Percentiles rank a stretch among this genome's conserved stretches.
Conservation (phyloP, 2,888 invertebrate genomes). For the Melanargia galathea region DNA sequence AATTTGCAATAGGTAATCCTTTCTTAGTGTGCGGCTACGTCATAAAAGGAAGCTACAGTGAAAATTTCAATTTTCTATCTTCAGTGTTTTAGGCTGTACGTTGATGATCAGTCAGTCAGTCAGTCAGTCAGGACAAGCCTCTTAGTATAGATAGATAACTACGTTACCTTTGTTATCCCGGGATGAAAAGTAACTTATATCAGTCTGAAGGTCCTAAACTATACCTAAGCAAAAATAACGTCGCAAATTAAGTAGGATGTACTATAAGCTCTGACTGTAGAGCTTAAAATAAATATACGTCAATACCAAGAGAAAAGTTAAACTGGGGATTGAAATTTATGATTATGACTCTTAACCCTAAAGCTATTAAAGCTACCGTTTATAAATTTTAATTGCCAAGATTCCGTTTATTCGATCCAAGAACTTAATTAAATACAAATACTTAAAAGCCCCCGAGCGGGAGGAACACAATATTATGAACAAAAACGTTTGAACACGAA, state of each 20-base stretch:
- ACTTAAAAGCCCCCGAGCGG: not conserved
- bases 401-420: constrained; percentile 15
- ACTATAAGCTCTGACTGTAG: not conserved
- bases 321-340: constrained; percentile 10
- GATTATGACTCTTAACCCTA: constrained; percentile 14
- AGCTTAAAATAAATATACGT: not conserved
- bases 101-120: too few species aligned
- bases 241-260: too few species aligned
- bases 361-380: constrained; percentile 1
- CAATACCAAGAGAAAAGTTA: not conserved
- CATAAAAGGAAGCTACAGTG: too few species aligned
- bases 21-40: too few species aligned
- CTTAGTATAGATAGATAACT: too few species aligned
- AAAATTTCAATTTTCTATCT: too few species aligned
- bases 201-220: not conserved
- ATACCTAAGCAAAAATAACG: not conserved
- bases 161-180: not conserved
- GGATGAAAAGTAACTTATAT: not conserved
- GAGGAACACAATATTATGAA: constrained; percentile 6
- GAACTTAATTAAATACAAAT: constrained; percentile 25
- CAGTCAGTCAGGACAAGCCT: too few species aligned
- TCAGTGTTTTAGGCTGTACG: too few species aligned
- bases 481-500: constrained; percentile 15
- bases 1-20: too few species aligned
- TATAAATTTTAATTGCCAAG: constrained; percentile 17